Conservation (phyloP, 1,140 invertebrate genomes). For the Polypedilum vanderplanki region DNA sequence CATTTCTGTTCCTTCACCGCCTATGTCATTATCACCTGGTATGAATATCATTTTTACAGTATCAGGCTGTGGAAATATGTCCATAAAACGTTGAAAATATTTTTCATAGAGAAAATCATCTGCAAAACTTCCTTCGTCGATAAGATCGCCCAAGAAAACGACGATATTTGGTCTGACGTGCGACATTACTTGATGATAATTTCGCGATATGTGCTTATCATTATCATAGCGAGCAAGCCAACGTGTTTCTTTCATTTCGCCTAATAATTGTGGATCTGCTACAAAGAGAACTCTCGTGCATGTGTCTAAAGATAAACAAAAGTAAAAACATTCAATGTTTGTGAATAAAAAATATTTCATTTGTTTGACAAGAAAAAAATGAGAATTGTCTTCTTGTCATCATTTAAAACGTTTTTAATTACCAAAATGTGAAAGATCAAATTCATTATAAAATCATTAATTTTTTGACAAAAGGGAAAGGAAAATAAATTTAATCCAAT, state of each 20-base stretch:
- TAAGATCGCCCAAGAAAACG: slow-evolving; percentile 82
- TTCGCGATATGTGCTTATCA: slow-evolving; percentile 33
- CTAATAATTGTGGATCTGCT: slow-evolving; percentile 89
- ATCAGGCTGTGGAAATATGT: slow-evolving; percentile 59
- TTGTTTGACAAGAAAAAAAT: background rate
- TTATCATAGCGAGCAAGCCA: slow-evolving; percentile 39
- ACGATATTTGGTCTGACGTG: slow-evolving; percentile 78
- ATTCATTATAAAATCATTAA: too few species aligned
- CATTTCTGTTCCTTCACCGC: slow-evolving; percentile 74
- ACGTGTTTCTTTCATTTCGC: slow-evolving; percentile 48
- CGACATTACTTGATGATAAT: slow-evolving; percentile 19
- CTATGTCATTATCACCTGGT: slow-evolving; percentile 93
- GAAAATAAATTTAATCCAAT: too few species aligned
- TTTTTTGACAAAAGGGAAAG: too few species aligned
- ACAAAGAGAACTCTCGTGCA: slow-evolving; percentile 71
- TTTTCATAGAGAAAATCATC: slow-evolving; percentile 56
- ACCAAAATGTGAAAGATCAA: too few species aligned
- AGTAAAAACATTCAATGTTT: too few species aligned
- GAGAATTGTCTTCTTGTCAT: too few species aligned
- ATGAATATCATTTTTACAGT: slow-evolving; percentile 65
- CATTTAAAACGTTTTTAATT: too few species aligned
- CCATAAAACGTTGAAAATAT: slow-evolving; percentile 61
- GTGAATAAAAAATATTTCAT: background rate
- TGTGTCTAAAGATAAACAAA: slow-evolving; percentile 37
- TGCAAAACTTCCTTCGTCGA: slow-evolving; percentile 84